These are phyloP conservation scores for Camelus bactrianus DNA, from an alignment of 2,113 vertebrate species.

Conservation along the genomic window DNA sequence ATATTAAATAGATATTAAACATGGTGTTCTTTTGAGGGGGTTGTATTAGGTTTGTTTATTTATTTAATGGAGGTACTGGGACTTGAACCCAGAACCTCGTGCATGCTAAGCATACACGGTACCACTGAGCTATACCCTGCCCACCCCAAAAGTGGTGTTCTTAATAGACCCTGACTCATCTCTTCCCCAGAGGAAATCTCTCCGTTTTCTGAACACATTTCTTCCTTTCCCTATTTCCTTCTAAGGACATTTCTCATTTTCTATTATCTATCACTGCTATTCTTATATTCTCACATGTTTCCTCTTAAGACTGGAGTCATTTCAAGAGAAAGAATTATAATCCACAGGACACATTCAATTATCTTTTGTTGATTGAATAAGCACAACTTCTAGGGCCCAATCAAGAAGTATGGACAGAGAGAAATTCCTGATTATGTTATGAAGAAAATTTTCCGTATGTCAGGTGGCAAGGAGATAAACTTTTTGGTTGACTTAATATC, in stretches of 20 bases:
- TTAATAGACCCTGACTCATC: neutral
- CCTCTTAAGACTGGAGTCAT: neutral
- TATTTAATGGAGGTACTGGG: too few relatives aligned
- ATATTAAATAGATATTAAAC: neutral
- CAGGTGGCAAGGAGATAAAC: neutral
- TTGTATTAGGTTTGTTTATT: too few relatives aligned
- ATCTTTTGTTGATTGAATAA: neutral
- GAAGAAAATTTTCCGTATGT: neutral
- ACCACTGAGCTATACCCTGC: too few relatives aligned
- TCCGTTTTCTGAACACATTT: neutral
- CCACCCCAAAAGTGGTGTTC: neutral
- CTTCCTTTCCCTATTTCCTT: neutral
- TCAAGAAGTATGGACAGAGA: neutral
- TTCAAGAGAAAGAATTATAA: neutral
- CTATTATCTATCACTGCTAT: neutral
- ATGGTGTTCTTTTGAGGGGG: neutral
- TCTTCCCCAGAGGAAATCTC: neutral
- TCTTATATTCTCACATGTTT: neutral
- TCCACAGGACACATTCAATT: neutral
- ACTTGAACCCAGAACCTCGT: too few relatives aligned
- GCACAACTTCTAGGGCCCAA: neutral
- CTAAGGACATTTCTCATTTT: neutral
- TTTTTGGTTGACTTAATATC: neutral
- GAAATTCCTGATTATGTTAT: neutral
- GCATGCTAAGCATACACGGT: too few relatives aligned